A percentile compares a stretch with the other conserved stretches of the same genome.
phyloP scores from a whole-genome alignment of 2,797 vertebrate genomes.

The Hephaestus fuliginosus region DNA sequence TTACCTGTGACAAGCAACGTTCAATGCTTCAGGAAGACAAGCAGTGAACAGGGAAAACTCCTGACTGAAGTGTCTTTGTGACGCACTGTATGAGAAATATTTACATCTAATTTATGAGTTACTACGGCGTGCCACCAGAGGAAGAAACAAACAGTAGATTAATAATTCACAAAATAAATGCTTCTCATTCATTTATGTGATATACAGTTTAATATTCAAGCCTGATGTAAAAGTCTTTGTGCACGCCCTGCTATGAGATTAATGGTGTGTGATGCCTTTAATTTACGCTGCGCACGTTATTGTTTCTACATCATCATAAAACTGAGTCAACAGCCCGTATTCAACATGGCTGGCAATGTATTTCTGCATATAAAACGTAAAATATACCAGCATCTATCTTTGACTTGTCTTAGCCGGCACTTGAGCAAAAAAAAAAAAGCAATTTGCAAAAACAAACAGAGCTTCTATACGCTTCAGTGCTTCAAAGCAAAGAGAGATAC shows the following conservation, averaged over 20 bases:
- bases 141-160: slow-evolving; percentile 25
- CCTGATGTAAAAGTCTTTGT: slow-evolving; percentile 18
- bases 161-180: slow-evolving; percentile 36
- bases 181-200: slow-evolving; percentile 14
- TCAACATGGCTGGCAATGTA: slow-evolving; percentile 4
- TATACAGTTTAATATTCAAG: slow-evolving; percentile 26
- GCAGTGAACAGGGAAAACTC: slow-evolving; percentile 12
- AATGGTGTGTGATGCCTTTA: slow-evolving; percentile 33
- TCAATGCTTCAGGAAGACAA: slow-evolving; percentile 28
- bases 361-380: slow-evolving; percentile 9
- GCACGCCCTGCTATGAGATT: slow-evolving; percentile 27
- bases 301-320: slow-evolving; percentile 36
- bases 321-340: slow-evolving; percentile 24
- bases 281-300: slow-evolving; percentile 36
- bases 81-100: slow-evolving; percentile 14
- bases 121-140: slow-evolving; percentile 3
- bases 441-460: slow-evolving; percentile 1
- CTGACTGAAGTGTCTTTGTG: background rate
- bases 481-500: background rate
- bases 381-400: background rate
- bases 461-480: background rate
- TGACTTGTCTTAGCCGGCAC: background rate
- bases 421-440: background rate
- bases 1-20: slow-evolving; percentile 67
- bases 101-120: slow-evolving; percentile 17